Conservation (phyloP, 2,113 vertebrate genomes). For the Bungarus multicinctus region DNA sequence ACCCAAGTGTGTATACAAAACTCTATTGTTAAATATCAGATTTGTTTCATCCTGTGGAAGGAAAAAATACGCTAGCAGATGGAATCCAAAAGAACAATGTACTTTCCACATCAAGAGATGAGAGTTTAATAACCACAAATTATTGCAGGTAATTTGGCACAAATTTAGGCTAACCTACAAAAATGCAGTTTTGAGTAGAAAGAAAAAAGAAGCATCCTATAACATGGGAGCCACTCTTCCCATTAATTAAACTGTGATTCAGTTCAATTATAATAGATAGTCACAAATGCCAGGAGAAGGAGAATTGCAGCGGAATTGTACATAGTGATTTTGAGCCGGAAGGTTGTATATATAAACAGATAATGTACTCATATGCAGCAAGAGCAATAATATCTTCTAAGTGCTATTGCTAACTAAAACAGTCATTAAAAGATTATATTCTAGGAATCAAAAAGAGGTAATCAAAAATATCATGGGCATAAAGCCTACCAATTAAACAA, state of each 20-base stretch:
- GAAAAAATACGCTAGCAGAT: not conserved
- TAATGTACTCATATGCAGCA: not conserved
- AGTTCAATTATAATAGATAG: slow-evolving; percentile 49
- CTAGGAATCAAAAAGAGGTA: slow-evolving; percentile 21
- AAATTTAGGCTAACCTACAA: slow-evolving; percentile 53
- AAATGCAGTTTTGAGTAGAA: slow-evolving; percentile 46
- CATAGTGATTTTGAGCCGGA: slow-evolving; percentile 36
- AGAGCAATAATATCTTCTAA: slow-evolving; percentile 34
- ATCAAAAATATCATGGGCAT: not conserved
- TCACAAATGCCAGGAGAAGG: slow-evolving; percentile 25
- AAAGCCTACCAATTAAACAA: slow-evolving; percentile 12
- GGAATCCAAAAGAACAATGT: slow-evolving; percentile 44
- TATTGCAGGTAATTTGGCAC: slow-evolving; percentile 66
- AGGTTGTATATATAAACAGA: slow-evolving; percentile 20
- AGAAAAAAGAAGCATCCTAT: slow-evolving; percentile 37
- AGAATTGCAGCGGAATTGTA: not conserved
- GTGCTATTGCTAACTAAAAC: slow-evolving; percentile 6
- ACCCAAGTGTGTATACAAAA: slow-evolving; percentile 46
- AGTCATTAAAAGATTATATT: slow-evolving; percentile 26
- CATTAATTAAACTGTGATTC: slow-evolving; percentile 58
- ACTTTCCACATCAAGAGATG: slow-evolving; percentile 54
- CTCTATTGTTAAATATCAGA: slow-evolving; percentile 40
- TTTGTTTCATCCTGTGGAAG: slow-evolving; percentile 16
- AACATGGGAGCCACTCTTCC: slow-evolving; percentile 41
- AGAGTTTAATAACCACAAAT: slow-evolving; percentile 62